Conservation (phyloP, 2,113 vertebrate genomes). For the Gymnobelideus leadbeateri region DNA sequence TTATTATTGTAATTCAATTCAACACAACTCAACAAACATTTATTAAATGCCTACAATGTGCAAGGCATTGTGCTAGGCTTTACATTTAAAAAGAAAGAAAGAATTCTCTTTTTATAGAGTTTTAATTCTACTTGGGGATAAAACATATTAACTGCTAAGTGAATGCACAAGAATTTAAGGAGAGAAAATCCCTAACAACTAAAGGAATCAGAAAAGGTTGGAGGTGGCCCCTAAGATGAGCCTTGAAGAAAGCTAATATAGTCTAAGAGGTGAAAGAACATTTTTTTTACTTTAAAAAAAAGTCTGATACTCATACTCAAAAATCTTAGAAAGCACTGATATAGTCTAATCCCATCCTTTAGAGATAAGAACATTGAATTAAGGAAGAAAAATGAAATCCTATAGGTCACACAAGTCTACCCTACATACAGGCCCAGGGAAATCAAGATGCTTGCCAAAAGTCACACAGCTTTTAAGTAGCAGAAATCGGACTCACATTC, state of each 20-base stretch:
- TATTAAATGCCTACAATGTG: not conserved
- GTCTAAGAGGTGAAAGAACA: not conserved
- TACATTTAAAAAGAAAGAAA: not conserved
- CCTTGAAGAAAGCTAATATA: not conserved
- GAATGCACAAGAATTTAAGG: not conserved
- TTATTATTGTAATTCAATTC: not conserved
- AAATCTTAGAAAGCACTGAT: not conserved
- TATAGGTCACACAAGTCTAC: not conserved
- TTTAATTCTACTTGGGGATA: not conserved
- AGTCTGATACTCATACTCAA: not conserved
- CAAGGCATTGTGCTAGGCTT: not conserved
- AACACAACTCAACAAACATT: not conserved
- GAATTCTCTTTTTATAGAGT: not conserved
- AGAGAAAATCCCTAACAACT: not conserved
- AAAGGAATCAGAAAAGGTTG: not conserved
- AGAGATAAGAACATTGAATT: not conserved
- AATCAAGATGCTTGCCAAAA: not conserved
- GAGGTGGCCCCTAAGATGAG: not conserved
- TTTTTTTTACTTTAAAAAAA: not conserved
- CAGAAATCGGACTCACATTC: not conserved
- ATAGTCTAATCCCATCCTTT: not conserved
- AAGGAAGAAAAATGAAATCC: not conserved
- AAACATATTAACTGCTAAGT: not conserved
- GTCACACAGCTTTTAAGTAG: not conserved
- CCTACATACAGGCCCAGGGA: not conserved